phyloP scores from a whole-genome alignment of 2,797 vertebrate species.

The Galagoides demidoff region DNA sequence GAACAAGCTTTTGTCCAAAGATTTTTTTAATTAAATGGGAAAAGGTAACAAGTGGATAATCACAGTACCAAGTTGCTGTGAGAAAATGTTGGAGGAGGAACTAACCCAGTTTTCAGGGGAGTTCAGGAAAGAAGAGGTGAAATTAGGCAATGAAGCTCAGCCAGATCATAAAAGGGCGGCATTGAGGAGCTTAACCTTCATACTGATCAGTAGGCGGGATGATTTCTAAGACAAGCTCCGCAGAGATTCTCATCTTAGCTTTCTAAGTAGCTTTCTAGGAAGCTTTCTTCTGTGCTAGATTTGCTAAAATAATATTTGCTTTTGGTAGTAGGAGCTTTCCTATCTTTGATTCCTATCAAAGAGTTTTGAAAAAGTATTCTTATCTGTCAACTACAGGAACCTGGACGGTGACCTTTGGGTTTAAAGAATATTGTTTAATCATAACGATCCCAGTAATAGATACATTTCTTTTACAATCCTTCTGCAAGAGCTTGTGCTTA shows the following conservation, averaged over 20 bases:
- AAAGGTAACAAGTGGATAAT: not conserved
- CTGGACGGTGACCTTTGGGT: not conserved
- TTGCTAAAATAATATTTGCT: constrained; percentile 9
- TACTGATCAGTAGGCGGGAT: not conserved
- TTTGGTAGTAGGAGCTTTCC: not conserved
- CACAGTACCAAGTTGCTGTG: not conserved
- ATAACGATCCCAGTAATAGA: not conserved
- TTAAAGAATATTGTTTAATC: constrained; percentile 35
- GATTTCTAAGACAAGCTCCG: not conserved
- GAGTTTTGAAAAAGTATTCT: not conserved
- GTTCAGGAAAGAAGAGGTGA: not conserved
- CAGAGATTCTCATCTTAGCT: constrained; percentile 11
- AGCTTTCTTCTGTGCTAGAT: not conserved
- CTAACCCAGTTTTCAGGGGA: not conserved
- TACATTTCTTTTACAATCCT: constrained; percentile 28
- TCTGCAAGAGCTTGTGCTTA: constrained; percentile 24
- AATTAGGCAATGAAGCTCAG: not conserved
- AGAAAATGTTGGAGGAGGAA: not conserved
- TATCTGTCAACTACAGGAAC: not conserved
- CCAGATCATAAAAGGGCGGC: not conserved
- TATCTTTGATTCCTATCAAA: constrained; percentile 41
- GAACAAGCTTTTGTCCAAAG: not conserved
- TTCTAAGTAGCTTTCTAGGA: constrained; percentile 12
- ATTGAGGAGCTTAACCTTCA: not conserved
- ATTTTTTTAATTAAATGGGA: not conserved